These are phyloP conservation scores for Labroides dimidiatus DNA, from an alignment of 2,797 vertebrate genomes.

Conservation along the genomic window DNA sequence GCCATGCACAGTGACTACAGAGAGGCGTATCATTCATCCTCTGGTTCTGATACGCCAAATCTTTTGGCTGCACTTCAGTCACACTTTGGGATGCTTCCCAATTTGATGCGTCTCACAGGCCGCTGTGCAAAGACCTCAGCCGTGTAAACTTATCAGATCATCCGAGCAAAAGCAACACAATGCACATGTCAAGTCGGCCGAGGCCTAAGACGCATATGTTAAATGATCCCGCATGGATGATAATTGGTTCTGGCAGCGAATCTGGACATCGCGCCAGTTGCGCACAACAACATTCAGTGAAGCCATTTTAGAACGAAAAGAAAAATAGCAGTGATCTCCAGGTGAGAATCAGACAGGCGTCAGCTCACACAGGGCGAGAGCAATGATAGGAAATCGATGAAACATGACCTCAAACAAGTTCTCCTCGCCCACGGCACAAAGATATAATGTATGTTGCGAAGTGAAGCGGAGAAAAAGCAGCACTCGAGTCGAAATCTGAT, in stretches of 20 bases:
- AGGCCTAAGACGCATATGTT: conserved; percentile 46
- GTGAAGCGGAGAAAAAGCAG: neutral
- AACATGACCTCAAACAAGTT: conserved; percentile 47
- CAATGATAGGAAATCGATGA: conserved; percentile 33
- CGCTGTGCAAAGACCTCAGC: conserved; percentile 47
- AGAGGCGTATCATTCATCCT: conserved; percentile 26
- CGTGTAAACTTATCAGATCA: conserved; percentile 43
- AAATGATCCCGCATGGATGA: conserved; percentile 34
- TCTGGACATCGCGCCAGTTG: conserved; percentile 44
- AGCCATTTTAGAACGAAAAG: conserved; percentile 8
- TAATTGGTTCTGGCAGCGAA: conserved; percentile 25
- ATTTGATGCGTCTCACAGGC: conserved; percentile 48
- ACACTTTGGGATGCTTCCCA: conserved; percentile 53
- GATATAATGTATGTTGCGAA: neutral
- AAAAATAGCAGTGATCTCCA: conserved; percentile 8
- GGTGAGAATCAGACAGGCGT: neutral
- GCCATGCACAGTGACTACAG: conserved; percentile 21
- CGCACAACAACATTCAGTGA: conserved; percentile 39
- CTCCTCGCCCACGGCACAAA: conserved; percentile 1
- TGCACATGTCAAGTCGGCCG: conserved; percentile 13
- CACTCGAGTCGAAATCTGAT: neutral
- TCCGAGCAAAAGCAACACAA: conserved; percentile 30
- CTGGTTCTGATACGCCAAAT: conserved; percentile 45
- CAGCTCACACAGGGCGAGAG: conserved; percentile 10
- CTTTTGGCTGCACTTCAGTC: conserved; percentile 48